phyloP scores from a whole-genome alignment of 2,113 vertebrate genomes.

The Syngnathus floridae region DNA sequence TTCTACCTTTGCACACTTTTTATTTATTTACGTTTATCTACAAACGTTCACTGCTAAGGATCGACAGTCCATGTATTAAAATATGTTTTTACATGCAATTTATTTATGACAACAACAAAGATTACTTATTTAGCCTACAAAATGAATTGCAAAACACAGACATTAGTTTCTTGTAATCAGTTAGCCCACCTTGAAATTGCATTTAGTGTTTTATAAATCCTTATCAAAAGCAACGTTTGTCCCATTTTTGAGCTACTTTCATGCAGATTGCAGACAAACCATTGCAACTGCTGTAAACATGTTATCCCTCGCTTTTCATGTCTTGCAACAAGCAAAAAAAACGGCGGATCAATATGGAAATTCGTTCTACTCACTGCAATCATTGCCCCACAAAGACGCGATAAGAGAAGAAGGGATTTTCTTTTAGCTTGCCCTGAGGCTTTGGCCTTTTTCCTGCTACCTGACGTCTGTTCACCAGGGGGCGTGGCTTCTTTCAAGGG shows the following conservation, averaged over 20 bases:
- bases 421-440: constrained; percentile 47
- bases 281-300: constrained; percentile 27
- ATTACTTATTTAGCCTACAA: neutral
- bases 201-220: constrained; percentile 26
- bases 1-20: too few species aligned
- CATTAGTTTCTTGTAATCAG: neutral
- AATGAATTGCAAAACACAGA: neutral
- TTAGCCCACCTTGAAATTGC: constrained; percentile 30
- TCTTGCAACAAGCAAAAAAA: constrained; percentile 29
- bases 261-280: constrained; percentile 13
- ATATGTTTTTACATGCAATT: too few species aligned
- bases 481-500: constrained; percentile 22
- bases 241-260: constrained; percentile 9
- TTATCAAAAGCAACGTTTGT: constrained; percentile 32
- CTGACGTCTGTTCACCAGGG: constrained; percentile 48
- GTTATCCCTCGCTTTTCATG: constrained; percentile 37
- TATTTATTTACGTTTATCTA: too few species aligned
- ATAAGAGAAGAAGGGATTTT: constrained; percentile 67
- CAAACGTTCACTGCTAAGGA: too few species aligned
- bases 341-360: constrained; percentile 58
- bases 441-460: constrained; percentile 52
- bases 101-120: too few species aligned
- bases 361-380: constrained; percentile 17
- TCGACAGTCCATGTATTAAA: too few species aligned
- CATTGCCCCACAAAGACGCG: constrained; percentile 41